Percentiles rank a stretch among this genome's conserved stretches.
Evolutionary conservation across 1,140 invertebrate genomes (phyloP).

Genomic region (Phocides pigmalion): DNA sequence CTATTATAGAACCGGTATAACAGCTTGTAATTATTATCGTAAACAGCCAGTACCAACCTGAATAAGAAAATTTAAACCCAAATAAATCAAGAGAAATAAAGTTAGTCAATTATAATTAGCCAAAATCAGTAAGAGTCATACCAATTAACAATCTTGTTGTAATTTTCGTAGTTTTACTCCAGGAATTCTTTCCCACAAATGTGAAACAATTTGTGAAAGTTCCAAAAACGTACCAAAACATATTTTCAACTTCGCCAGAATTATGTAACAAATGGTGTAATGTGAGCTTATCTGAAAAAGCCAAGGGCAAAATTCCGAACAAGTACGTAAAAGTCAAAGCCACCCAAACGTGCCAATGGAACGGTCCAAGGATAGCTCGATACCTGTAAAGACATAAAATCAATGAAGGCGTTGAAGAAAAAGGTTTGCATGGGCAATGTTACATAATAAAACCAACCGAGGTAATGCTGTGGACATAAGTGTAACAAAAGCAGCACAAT

Average conservation of each 20-base stretch:
- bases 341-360: slow-evolving; percentile 90
- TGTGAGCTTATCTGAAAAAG: slow-evolving; percentile 88
- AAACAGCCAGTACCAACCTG: slow-evolving; percentile 90
- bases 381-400: slow-evolving; percentile 82
- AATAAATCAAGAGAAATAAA: too few relatives aligned
- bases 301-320: slow-evolving; percentile 88
- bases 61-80: slow-evolving; percentile 39
- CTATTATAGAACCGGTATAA: slow-evolving; percentile 91
- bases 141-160: slow-evolving; percentile 89
- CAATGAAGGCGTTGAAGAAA: background rate
- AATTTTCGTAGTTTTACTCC: slow-evolving; percentile 87
- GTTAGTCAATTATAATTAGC: too few relatives aligned
- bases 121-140: slow-evolving; percentile 49
- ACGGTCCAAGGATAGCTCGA: slow-evolving; percentile 91
- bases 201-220: slow-evolving; percentile 92
- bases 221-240: slow-evolving; percentile 92
- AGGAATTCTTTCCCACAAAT: slow-evolving; percentile 87
- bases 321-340: slow-evolving; percentile 88
- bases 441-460: slow-evolving; percentile 76
- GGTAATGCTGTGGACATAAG: slow-evolving; percentile 89
- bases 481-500: slow-evolving; percentile 90
- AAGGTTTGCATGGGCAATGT: too few relatives aligned
- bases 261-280: slow-evolving; percentile 86
- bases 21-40: slow-evolving; percentile 91
- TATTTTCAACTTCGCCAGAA: slow-evolving; percentile 88